Evolutionary conservation across 2,797 vertebrate species (phyloP), one percentile per base, ranked within the genome.

Genomic region (Mycteria americana): DNA sequence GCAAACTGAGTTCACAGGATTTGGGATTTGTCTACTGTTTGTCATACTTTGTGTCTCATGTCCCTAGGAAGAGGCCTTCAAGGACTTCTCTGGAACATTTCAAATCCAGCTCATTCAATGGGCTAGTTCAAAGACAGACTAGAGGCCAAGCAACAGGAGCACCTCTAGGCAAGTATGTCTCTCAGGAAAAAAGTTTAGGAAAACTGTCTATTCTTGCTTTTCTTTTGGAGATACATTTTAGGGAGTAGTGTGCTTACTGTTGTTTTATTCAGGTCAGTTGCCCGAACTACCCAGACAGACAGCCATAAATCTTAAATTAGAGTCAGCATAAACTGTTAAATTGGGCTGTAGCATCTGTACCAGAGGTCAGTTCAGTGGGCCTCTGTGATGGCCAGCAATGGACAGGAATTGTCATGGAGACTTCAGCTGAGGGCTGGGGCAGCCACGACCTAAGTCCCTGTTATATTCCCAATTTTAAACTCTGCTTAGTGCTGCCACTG

Each of bases 401-500:
- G 31, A 39, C 60, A 80, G 51, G 3, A 77, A 77, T 41, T 48
- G 6, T 53, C 56, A 75, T 7, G 16, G 25, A 84, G 22, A 16
- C 22, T 57, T 74, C 33, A 70, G 1, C 41, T 56, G 57, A 50
- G 17, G 13, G 13, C 46, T 64, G 14, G 14, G 35, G 5, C 25
- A 92, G 39, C 46, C 7, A 6, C 1, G 2, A 33, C 24, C 10
- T 39, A 6, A 0, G 12, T 30, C 4, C 6, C 22, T 67, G 4
- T 16, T 64, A 2, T 56, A 48, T 14, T 57, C 18, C 6, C 5
- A 46, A 4, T 84, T 19, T 72, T 48, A 72, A 85, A 19, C 12
- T 41, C 31, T 45, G 3, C 43, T 77, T 39, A 67, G 11, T 53
- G 31, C 7, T 2, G 0, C 11, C 39, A 23, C 21, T 31, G 59